Percentiles rank a stretch among this genome's conserved stretches.
phyloP scores from a whole-genome alignment of 1,140 invertebrate species.

The silkworm (Bombyx mori) region ASM3026992v2 NC_085131.1:2971501-2972000 shows the following conservation, averaged over 20 bases:
- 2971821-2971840: conserved; percentile 24
- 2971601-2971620: neutral
- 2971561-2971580: conserved; percentile 4
- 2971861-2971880: conserved; percentile 7
- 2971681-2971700: neutral
- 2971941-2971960: too few species aligned
- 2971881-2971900: too few species aligned
- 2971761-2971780: conserved; percentile 35
- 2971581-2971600: conserved; percentile 1
- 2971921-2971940: too few species aligned
- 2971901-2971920: too few species aligned
- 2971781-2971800: conserved; percentile 39
- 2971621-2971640: conserved; percentile 1
- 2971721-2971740: conserved; percentile 6
- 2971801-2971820: conserved; percentile 25
- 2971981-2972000: neutral
- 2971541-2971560: conserved; percentile 13
- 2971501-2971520: conserved; percentile 2
- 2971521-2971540: conserved; percentile 7
- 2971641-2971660: neutral
- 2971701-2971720: neutral
- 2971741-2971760: conserved; percentile 27
- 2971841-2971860: conserved; percentile 34
- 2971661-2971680: neutral
- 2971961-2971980: too few species aligned